These are phyloP conservation scores for Cherax destructor DNA, from an alignment of 1,140 invertebrate genomes.

Conservation along the genomic window DNA sequence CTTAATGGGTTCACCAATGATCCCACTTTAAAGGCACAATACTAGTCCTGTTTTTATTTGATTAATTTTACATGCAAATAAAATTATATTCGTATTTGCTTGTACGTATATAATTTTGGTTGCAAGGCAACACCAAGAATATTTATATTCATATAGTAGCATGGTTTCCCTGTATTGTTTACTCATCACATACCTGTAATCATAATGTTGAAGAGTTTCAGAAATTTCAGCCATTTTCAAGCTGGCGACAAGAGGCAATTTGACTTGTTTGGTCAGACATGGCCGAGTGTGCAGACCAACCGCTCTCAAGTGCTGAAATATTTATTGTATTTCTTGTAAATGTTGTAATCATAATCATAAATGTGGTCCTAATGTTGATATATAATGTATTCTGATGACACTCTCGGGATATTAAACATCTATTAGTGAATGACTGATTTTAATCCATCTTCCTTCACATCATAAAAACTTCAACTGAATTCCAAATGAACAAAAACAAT, in stretches of 20 bases:
- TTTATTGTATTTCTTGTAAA: conserved; percentile 16
- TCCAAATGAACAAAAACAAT: too few relatives aligned
- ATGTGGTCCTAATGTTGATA: conserved; percentile 10
- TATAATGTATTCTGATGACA: conserved; percentile 1
- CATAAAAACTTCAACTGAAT: too few relatives aligned
- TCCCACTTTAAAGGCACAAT: too few relatives aligned
- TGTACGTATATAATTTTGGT: too few relatives aligned
- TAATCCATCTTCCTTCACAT: not conserved
- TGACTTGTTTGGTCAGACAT: not conserved
- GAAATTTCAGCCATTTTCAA: not conserved
- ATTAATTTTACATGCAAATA: too few relatives aligned
- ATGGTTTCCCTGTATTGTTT: not conserved
- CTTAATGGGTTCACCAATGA: too few relatives aligned
- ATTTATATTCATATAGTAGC: too few relatives aligned
- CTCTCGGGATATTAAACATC: conserved; percentile 3
- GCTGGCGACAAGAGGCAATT: not conserved
- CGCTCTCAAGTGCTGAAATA: not conserved
- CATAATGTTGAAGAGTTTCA: not conserved
- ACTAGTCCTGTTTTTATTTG: too few relatives aligned
- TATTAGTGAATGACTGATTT: not conserved
- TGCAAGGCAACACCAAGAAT: too few relatives aligned
- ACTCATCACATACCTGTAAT: not conserved
- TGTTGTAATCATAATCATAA: conserved; percentile 14
- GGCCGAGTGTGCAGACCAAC: not conserved
- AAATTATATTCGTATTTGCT: too few relatives aligned